Conservation (phyloP, 2,797 vertebrate species). For the Tiaroga cobitis region DNA sequence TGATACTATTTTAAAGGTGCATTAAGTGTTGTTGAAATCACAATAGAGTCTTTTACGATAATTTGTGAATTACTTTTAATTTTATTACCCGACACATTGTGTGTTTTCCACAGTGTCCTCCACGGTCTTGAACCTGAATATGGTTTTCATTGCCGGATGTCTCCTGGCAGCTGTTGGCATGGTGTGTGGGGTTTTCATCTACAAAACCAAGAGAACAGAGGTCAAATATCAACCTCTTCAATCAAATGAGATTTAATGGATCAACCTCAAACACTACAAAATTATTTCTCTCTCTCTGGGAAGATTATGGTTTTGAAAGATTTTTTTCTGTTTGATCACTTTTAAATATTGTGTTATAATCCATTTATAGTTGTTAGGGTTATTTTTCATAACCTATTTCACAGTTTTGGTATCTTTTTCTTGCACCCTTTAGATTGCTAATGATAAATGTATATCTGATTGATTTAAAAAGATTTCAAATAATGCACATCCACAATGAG, state of each 20-base stretch:
- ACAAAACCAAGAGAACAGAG: conserved; percentile 16
- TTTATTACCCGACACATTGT: background rate
- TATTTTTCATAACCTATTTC: background rate
- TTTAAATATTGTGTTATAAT: background rate
- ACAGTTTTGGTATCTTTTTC: background rate
- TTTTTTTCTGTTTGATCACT: background rate
- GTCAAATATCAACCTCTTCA: conserved; percentile 47
- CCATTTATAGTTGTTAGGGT: background rate
- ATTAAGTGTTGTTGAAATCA: background rate
- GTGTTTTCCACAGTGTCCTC: conserved; percentile 28
- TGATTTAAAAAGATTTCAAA: background rate
- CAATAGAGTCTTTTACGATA: background rate
- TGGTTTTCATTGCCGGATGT: conserved; percentile 44
- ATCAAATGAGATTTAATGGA: conserved; percentile 39
- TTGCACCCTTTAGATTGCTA: background rate
- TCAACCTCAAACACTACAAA: background rate
- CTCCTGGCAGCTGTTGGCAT: conserved; percentile 39
- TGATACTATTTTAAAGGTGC: background rate
- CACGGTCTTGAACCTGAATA: conserved; percentile 45
- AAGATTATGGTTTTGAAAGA: background rate
- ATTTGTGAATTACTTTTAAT: too few species aligned
- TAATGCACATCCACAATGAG: background rate
- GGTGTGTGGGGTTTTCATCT: conserved; percentile 45
- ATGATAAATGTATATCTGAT: background rate
- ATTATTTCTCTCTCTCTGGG: background rate